A percentile compares a stretch with the other conserved stretches of the same genome.
These are phyloP conservation scores for Matsumyia berberina DNA, from an alignment of 2,888 invertebrate genomes.

Conservation along the genomic window DNA sequence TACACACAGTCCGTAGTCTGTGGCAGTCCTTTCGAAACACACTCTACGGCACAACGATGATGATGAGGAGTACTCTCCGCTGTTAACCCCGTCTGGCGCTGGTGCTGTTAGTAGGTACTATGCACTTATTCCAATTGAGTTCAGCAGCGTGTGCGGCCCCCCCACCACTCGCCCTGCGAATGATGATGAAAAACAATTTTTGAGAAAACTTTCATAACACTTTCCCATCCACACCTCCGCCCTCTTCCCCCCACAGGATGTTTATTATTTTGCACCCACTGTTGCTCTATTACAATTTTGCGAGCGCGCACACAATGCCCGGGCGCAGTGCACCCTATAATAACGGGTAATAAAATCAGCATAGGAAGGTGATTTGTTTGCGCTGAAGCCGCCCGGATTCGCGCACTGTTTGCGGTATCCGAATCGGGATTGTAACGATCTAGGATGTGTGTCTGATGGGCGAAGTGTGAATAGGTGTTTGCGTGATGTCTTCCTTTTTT, in stretches of 20 bases:
- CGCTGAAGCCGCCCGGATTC: constrained; percentile 42
- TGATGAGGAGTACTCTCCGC: constrained; percentile 20
- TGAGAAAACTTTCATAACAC: constrained; percentile 60
- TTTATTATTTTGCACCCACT: constrained; percentile 31
- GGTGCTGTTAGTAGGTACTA: constrained; percentile 19
- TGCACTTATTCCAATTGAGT: constrained; percentile 75
- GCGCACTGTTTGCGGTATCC: constrained; percentile 44
- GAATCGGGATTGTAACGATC: constrained; percentile 56
- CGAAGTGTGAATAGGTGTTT: constrained; percentile 68
- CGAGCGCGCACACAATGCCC: constrained; percentile 35
- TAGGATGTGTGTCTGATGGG: constrained; percentile 27
- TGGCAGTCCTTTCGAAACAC: background rate
- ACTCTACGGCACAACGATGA: constrained; percentile 22
- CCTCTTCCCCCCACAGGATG: constrained; percentile 10
- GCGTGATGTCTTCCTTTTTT: constrained; percentile 74
- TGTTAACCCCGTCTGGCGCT: constrained; percentile 28
- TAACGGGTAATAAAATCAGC: constrained; percentile 72
- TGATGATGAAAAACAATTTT: constrained; percentile 63
- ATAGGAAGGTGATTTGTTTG: constrained; percentile 73
- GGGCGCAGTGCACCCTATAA: constrained; percentile 50
- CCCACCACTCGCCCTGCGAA: background rate
- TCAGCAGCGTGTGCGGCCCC: constrained; percentile 57
- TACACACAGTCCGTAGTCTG: constrained; percentile 11
- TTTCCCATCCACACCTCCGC: constrained; percentile 1
- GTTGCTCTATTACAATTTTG: constrained; percentile 33